These are phyloP conservation scores for Zeuzera pyrina DNA, from an alignment of 2,888 invertebrate genomes.

Conservation along the genomic window DNA sequence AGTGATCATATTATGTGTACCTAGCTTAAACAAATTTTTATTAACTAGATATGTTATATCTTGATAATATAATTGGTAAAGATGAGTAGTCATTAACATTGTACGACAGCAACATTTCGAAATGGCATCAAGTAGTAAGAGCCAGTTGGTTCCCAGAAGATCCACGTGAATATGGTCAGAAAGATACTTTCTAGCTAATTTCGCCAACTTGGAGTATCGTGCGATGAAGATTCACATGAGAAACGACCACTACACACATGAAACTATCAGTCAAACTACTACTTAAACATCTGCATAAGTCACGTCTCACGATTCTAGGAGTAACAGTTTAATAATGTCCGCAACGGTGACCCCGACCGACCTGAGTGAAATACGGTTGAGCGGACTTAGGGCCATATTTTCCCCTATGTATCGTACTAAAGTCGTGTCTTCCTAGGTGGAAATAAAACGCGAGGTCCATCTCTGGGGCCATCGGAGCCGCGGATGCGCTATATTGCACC, in stretches of 20 bases:
- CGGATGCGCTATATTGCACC: slow-evolving; percentile 59
- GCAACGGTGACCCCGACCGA: slow-evolving; percentile 56
- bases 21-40: too few species aligned
- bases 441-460: slow-evolving; percentile 72
- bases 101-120: too few species aligned
- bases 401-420: slow-evolving; percentile 63
- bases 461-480: slow-evolving; percentile 69
- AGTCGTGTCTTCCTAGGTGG: slow-evolving; percentile 71
- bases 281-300: slow-evolving; percentile 70
- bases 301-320: slow-evolving; percentile 63
- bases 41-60: too few species aligned
- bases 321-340: slow-evolving; percentile 73
- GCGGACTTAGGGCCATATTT: slow-evolving; percentile 67
- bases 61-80: too few species aligned
- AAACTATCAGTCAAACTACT: slow-evolving; percentile 68
- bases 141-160: too few species aligned
- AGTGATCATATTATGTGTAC: too few species aligned
- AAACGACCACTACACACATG: slow-evolving; percentile 59
- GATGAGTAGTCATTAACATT: too few species aligned
- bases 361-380: slow-evolving; percentile 66
- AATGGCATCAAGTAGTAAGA: too few species aligned
- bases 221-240: slow-evolving; percentile 62
- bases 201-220: slow-evolving; percentile 44
- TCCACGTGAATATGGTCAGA: slow-evolving; percentile 8
- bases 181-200: slow-evolving; percentile 59